Conservation (phyloP, 1,140 invertebrate genomes). For the Samia ricini region DNA sequence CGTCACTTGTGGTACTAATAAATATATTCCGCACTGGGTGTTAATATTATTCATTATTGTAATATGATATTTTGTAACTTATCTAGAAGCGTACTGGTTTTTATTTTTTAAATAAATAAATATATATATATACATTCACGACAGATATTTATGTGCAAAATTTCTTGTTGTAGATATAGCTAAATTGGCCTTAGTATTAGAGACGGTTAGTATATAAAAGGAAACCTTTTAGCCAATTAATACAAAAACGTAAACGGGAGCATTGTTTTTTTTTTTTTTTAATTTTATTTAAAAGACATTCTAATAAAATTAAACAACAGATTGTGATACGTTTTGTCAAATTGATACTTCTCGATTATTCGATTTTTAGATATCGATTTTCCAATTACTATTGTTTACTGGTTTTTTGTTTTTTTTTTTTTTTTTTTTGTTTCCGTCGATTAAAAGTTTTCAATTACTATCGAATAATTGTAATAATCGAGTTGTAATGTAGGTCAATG, state of each 20-base stretch:
- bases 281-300: constrained; percentile 53
- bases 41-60: constrained; percentile 41
- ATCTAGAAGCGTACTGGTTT: constrained; percentile 44
- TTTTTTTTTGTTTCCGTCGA: background rate
- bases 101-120: too few relatives aligned
- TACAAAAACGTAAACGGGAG: constrained; percentile 48
- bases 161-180: constrained; percentile 76
- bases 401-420: background rate
- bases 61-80: constrained; percentile 15
- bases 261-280: too few relatives aligned
- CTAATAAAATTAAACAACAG: background rate
- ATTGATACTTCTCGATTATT: background rate
- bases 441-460: background rate
- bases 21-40: constrained; percentile 55
- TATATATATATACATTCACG: too few relatives aligned
- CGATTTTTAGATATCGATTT: background rate
- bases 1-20: constrained; percentile 59
- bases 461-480: background rate
- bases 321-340: constrained; percentile 2
- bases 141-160: constrained; percentile 73
- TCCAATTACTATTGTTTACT: background rate
- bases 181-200: constrained; percentile 65
- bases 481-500: constrained; percentile 23
- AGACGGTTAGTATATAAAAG: constrained; percentile 63
- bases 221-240: constrained; percentile 43